Base-by-base conservation (phyloP, 1,140 invertebrate species). In the Triops cancriformis region DNA sequence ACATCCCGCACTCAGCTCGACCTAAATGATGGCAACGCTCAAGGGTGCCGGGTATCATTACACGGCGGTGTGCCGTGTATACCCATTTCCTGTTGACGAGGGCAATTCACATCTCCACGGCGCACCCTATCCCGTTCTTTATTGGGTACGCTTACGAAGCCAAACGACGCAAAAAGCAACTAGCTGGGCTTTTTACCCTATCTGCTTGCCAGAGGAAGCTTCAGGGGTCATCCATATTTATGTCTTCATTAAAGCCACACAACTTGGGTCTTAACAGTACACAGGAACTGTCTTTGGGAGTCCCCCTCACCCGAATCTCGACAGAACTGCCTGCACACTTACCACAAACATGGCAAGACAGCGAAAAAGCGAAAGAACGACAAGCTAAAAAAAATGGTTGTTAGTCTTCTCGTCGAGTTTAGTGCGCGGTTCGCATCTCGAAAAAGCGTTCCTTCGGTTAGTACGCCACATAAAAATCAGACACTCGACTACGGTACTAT, bases 201-300 rank as follows among this genome's bases (percentile, higher is more conserved):
- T 37, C 31, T 37, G 2, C 31, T 37, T 37, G 31, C 31, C 31
- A 37, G 31, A 37, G 31, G 31, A 37, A 37, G 31, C 7, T 37
- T 37, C 31, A 37, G 31, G 7, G 43, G 51, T 18, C 51, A 64
- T 64, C 51, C 51, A 64, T 64, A 64, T 64, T 64, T 64, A 64
- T 64, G 51, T 64, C 51, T 64, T 64, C 51, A 64, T 64, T 64
- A 64, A 64, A 64, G 51, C 51, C n/a, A 64, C 51, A 64, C 51
- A 64, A 64, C 51, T 64, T n/a, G n/a, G 14, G 51, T 64, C 51
- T 9, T 64, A 12, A 64, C 51, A 64, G 51, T 64, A 7, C 51
- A 64, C 51, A 18, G 5, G 14, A 18, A 23, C 51, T 64, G 51
- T 64, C 51, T 6, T 23, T 18, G 23, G 14, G 23, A 11, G 11